A percentile compares a stretch with the other conserved stretches of the same genome.
Conservation (phyloP, 2,113 vertebrate genomes). For the Tauraco erythrolophus region DNA sequence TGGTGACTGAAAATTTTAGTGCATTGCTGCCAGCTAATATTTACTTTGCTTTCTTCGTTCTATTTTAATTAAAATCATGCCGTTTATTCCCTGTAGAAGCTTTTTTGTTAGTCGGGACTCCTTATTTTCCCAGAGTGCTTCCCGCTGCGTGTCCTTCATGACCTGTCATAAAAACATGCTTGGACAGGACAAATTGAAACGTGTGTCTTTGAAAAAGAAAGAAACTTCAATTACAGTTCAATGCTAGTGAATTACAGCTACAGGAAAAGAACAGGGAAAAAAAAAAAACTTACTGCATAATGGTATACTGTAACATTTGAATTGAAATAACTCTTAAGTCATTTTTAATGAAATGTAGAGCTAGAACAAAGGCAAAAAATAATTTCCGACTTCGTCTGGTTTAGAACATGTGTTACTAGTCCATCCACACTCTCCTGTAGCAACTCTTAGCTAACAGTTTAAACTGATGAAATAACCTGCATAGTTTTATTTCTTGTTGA, state of each 20-base stretch:
- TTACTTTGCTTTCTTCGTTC: slow-evolving; percentile 46
- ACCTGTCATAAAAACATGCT: slow-evolving; percentile 46
- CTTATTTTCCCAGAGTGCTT: slow-evolving; percentile 31
- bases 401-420: neutral
- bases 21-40: slow-evolving; percentile 33
- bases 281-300: neutral
- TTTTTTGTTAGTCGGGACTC: slow-evolving; percentile 11
- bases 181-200: slow-evolving; percentile 29
- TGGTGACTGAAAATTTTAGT: slow-evolving; percentile 36
- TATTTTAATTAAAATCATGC: slow-evolving; percentile 66
- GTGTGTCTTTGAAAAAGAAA: neutral
- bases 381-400: neutral
- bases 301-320: neutral
- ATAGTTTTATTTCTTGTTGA: neutral
- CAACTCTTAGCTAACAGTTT: neutral
- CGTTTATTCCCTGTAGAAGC: slow-evolving; percentile 16
- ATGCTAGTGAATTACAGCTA: slow-evolving; percentile 13
- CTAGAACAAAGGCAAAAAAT: neutral
- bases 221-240: slow-evolving; percentile 10
- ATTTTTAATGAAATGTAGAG: neutral
- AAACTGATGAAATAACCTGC: neutral
- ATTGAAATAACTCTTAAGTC: neutral
- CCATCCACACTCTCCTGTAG: neutral
- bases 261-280: neutral
- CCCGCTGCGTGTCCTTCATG: slow-evolving; percentile 48